These are phyloP conservation scores for Cydia amplana DNA, from an alignment of 1,140 invertebrate species.

Conservation along the genomic window DNA sequence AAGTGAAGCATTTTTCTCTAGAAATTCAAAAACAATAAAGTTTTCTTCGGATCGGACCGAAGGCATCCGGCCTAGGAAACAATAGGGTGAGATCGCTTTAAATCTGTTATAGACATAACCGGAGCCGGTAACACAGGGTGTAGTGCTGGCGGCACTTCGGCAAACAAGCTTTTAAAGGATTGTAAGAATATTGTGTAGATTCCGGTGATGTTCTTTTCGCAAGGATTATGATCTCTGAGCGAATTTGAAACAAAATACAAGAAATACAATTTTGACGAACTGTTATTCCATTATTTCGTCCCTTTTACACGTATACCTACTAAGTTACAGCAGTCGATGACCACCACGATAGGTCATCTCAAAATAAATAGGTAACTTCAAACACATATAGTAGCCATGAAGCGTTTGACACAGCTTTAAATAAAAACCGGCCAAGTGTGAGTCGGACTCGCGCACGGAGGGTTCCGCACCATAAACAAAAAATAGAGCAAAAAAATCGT, in stretches of 20 bases:
- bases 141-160: not conserved
- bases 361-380: no score
- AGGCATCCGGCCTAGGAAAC: conserved; percentile 5
- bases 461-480: no score
- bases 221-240: not conserved
- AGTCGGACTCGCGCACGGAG: no score
- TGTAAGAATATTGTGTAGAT: not conserved
- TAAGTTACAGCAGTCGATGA: no score
- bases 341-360: no score
- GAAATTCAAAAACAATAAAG: conserved; percentile 7
- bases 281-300: no score
- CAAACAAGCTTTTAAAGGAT: conserved; percentile 1
- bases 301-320: no score
- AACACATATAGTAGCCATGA: no score
- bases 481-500: no score
- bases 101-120: conserved; percentile 16
- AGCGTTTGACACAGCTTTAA: no score
- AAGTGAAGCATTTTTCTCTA: conserved; percentile 4
- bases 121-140: not conserved
- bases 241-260: not conserved
- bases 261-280: no score
- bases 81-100: conserved; percentile 11
- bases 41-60: conserved; percentile 11
- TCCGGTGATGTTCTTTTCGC: not conserved
- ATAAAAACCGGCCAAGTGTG: no score